Conservation (phyloP, 2,888 invertebrate genomes). For the Trimorus sp. region DNA sequence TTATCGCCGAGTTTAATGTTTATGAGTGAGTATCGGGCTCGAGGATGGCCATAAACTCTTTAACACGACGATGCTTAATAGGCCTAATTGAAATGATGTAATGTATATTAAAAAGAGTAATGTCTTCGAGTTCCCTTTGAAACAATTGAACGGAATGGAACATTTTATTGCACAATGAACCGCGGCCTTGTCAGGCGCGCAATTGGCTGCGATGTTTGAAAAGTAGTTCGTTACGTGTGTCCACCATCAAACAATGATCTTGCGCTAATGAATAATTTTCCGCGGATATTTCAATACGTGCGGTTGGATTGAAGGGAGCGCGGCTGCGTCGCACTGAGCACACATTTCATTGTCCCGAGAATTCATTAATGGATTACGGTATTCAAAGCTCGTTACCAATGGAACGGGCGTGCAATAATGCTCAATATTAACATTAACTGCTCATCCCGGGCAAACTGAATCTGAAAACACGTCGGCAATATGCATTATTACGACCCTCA, state of each 20-base stretch:
- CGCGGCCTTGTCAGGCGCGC: not conserved
- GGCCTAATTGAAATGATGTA: conserved; percentile 58
- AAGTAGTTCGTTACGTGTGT: not conserved
- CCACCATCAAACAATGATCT: conserved; percentile 18
- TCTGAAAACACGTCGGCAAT: conserved; percentile 44
- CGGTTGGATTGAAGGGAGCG: conserved; percentile 34
- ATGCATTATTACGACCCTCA: conserved; percentile 24
- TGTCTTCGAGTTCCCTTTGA: conserved; percentile 23
- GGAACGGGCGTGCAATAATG: conserved; percentile 32
- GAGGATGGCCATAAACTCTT: conserved; percentile 42
- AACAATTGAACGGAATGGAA: conserved; percentile 46
- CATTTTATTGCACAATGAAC: conserved; percentile 11
- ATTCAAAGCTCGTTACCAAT: conserved; percentile 37
- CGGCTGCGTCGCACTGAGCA: conserved; percentile 33
- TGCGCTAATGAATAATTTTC: conserved; percentile 30
- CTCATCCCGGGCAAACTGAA: conserved; percentile 38
- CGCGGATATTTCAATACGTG: conserved; percentile 19
- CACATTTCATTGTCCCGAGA: conserved; percentile 56
- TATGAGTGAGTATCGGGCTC: conserved; percentile 53
- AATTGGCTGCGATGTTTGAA: conserved; percentile 5
- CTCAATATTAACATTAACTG: conserved; percentile 53
- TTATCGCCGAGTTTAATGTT: conserved; percentile 48
- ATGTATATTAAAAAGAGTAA: conserved; percentile 53
- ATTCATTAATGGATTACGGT: conserved; percentile 56
- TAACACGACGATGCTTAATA: conserved; percentile 46